Evolutionary conservation across 2,113 vertebrate genomes (phyloP), one percentile per base, ranked within the genome.

Genomic region (Gopherus evgoodei): DNA sequence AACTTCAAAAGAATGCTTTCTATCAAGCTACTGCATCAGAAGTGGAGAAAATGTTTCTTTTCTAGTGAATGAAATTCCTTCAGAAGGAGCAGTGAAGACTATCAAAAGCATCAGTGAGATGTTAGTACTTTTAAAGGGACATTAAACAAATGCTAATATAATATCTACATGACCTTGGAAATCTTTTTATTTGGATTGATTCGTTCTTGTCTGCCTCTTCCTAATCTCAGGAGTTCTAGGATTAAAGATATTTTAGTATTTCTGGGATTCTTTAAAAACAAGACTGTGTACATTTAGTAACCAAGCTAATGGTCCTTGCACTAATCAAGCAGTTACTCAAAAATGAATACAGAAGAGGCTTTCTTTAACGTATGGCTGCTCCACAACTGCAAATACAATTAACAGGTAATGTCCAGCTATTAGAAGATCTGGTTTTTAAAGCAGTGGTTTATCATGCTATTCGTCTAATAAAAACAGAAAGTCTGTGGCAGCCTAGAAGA

Each of bases 81-180:
- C 95, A 91, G 96, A 96, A 98, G 97, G 81, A 91, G 25, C 91
- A 31, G 84, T 96, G 93, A 97, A 97, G 97, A 97, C 95, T 96
- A 53, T 93, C 90, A 95, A 76, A 91, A 96, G 84, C 93, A 85
- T 91, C 91, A 75, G 82, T 92, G 87, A 96, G 95, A 96, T 96
- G 81, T 93, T 84, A 96, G 59, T 91, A 98, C 96, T 98, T 97
- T 92, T 78, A 89, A 95, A 97, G 95, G 87, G 91, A 97, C 96
- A 98, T 95, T 94, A 93, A 94, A 90, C 88, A 93, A 93, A 96
- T 88, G 88, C 94, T 94, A 92, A 92, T 56, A 5, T 94, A 95
- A 62, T 93, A 91, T 38, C 95, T 93, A 95, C 97, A 97, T 98
- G 98, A 98, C 98, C 98, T 98, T 98, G 98, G 98, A 97, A 97